phyloP scores from a whole-genome alignment of 1,140 invertebrate species.

The Meloidogyne hapla region DNA sequence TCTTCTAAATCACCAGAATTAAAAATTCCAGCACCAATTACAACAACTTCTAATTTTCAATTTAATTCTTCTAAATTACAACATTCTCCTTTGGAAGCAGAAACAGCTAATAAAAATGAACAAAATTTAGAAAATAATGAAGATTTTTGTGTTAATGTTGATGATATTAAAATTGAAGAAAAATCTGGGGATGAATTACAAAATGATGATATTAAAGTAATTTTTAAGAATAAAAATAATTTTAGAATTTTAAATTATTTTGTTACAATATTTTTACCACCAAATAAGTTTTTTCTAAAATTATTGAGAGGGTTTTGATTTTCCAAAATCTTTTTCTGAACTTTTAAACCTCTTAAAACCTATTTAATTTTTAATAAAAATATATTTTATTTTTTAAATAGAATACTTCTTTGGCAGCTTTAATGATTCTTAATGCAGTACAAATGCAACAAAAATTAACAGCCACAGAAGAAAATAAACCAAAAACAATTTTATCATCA shows the following conservation, averaged over 20 bases:
- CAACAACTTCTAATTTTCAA: background rate
- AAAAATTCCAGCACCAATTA: background rate
- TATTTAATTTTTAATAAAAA: too few relatives aligned
- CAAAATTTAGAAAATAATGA: background rate
- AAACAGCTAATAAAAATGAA: background rate
- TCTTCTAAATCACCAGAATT: background rate
- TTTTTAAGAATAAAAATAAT: too few relatives aligned
- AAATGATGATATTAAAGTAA: background rate
- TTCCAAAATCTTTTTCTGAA: too few relatives aligned
- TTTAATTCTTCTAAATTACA: background rate
- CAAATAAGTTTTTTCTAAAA: background rate
- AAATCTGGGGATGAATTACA: background rate
- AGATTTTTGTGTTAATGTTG: slow-evolving; percentile 3
- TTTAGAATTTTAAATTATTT: too few relatives aligned
- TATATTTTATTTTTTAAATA: background rate
- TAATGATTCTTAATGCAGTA: background rate
- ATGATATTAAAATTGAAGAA: background rate
- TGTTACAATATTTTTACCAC: too few relatives aligned
- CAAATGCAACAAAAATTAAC: slow-evolving; percentile 1
- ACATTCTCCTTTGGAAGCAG: background rate
- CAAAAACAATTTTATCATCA: background rate
- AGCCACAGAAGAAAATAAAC: background rate
- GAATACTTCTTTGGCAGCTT: background rate
- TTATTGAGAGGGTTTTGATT: too few relatives aligned
- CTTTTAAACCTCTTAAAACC: too few relatives aligned